These are phyloP conservation scores for Acipenser ruthenus DNA, from an alignment of 2,797 vertebrate genomes.

Conservation along the genomic window DNA sequence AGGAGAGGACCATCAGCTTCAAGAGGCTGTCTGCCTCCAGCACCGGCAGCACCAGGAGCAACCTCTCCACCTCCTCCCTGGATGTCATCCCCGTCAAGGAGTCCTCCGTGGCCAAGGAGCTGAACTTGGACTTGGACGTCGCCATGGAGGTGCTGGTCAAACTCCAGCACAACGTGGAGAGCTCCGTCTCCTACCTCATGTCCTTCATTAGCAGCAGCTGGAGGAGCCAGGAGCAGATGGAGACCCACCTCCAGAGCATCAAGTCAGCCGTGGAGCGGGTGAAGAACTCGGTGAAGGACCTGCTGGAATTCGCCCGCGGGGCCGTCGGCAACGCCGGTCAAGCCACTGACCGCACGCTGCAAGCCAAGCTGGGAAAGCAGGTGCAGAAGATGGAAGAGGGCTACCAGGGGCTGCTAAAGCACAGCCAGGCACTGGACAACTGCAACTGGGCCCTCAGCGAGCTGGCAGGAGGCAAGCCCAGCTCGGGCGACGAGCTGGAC, in stretches of 20 bases:
- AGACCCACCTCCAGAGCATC: conserved; percentile 63
- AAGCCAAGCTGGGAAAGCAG: conserved; percentile 82
- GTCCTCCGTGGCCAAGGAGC: conserved; percentile 42
- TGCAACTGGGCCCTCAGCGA: conserved; percentile 65
- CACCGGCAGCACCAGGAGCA: conserved; percentile 87
- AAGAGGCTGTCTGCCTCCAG: conserved; percentile 90
- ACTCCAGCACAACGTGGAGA: conserved; percentile 73
- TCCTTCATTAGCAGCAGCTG: conserved; percentile 79
- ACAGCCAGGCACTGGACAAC: conserved; percentile 75
- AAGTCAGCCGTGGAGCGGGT: conserved; percentile 67
- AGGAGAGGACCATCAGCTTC: conserved; percentile 58
- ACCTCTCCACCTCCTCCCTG: conserved; percentile 79
- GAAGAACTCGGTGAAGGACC: conserved; percentile 70
- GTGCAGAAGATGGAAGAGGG: conserved; percentile 95
- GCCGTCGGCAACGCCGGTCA: conserved; percentile 79
- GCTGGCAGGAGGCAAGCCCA: conserved; percentile 37
- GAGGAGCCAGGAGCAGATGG: conserved; percentile 73
- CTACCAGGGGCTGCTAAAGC: conserved; percentile 75
- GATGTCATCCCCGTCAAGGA: conserved; percentile 73
- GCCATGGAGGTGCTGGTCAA: conserved; percentile 87
- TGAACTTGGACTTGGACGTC: conserved; percentile 80
- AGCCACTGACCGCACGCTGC: conserved; percentile 82
- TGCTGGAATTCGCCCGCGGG: conserved; percentile 82
- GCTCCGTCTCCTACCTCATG: conserved; percentile 82
- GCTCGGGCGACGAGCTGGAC: conserved; percentile 77